A percentile compares a stretch with the other conserved stretches of the same genome.
These are phyloP conservation scores for Sebastes fasciatus DNA, from an alignment of 2,113 vertebrate genomes.

Conservation along the genomic window DNA sequence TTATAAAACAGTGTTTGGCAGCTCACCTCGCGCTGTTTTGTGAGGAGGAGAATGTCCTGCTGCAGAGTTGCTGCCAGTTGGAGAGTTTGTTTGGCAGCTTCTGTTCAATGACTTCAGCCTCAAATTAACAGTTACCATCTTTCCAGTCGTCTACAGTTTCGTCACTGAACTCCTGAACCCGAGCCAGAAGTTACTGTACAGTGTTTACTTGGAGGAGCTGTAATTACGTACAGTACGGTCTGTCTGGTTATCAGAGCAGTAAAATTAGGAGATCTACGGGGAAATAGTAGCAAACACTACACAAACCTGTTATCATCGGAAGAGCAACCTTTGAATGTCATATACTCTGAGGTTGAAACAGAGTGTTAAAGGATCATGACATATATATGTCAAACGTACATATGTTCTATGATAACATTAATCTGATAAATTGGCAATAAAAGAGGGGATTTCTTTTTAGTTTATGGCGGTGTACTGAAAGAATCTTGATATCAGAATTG, in stretches of 20 bases:
- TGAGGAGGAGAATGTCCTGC: slow-evolving; percentile 46
- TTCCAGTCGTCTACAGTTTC: slow-evolving; percentile 14
- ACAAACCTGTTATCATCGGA: not conserved
- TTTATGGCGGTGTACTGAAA: not conserved
- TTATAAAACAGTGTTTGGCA: slow-evolving; percentile 56
- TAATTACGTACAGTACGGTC: not conserved
- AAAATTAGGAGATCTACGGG: slow-evolving; percentile 1
- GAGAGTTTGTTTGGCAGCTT: slow-evolving; percentile 59
- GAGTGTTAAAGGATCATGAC: slow-evolving; percentile 33
- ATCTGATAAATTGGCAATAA: slow-evolving; percentile 12
- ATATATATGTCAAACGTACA: slow-evolving; percentile 5
- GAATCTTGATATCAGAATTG: not conserved
- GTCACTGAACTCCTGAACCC: slow-evolving; percentile 25
- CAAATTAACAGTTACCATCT: slow-evolving; percentile 57
- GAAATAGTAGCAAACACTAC: not conserved
- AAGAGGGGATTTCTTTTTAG: not conserved
- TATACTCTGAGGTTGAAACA: slow-evolving; percentile 12
- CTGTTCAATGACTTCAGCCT: slow-evolving; percentile 55
- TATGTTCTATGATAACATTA: not conserved
- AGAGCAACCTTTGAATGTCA: slow-evolving; percentile 23
- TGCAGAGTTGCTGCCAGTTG: slow-evolving; percentile 43
- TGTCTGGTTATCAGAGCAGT: slow-evolving; percentile 10
- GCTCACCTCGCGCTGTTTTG: slow-evolving; percentile 42
- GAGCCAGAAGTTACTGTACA: slow-evolving; percentile 31
- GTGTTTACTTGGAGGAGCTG: not conserved